phyloP scores from a whole-genome alignment of 2,888 invertebrate genomes.

The Athalia cordata region DNA sequence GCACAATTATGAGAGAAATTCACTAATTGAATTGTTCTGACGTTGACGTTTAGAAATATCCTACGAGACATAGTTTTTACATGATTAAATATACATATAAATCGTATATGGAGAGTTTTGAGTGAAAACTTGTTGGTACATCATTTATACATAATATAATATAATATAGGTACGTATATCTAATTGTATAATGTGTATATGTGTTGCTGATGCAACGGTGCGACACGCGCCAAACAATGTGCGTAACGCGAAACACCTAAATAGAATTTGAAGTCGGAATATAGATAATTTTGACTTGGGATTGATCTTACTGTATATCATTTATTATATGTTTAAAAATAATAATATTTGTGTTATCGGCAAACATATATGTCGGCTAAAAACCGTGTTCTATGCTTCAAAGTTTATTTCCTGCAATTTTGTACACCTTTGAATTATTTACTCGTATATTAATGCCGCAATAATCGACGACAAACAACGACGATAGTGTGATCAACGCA shows the following conservation, averaged over 20 bases:
- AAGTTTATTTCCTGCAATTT: too few species aligned
- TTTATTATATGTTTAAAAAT: constrained; percentile 47
- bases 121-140: constrained; percentile 16
- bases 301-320: constrained; percentile 37
- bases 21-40: constrained; percentile 16
- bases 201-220: constrained; percentile 33
- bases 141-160: constrained; percentile 1
- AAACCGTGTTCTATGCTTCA: constrained; percentile 15
- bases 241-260: constrained; percentile 22
- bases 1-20: constrained; percentile 24
- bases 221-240: not conserved
- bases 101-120: constrained; percentile 11
- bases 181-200: constrained; percentile 30
- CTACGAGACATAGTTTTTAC: constrained; percentile 13
- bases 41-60: constrained; percentile 44
- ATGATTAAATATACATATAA: constrained; percentile 1
- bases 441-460: too few species aligned
- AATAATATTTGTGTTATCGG: not conserved
- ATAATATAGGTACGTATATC: not conserved
- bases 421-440: too few species aligned
- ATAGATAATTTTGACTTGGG: constrained; percentile 12
- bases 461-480: too few species aligned
- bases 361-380: constrained; percentile 31
- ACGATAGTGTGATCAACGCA: too few species aligned
- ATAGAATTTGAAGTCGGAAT: constrained; percentile 16